These are phyloP conservation scores for Serripes groenlandicus DNA, from an alignment of 2,888 invertebrate genomes.

Conservation along the genomic window DNA sequence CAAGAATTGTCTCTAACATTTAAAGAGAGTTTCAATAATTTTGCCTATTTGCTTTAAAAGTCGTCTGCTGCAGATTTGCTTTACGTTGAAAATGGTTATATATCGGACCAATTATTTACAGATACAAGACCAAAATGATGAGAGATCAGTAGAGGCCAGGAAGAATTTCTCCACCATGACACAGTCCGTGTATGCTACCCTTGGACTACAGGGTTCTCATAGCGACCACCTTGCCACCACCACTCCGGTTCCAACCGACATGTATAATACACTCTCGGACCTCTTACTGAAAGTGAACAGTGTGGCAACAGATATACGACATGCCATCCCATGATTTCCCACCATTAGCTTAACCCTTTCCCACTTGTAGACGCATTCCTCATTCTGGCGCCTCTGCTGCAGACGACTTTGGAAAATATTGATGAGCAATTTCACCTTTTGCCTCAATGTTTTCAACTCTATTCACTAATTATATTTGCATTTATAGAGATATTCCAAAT, in stretches of 20 bases:
- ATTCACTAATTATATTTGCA: too few relatives aligned
- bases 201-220: background rate
- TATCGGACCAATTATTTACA: background rate
- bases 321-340: slow-evolving; percentile 7
- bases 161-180: slow-evolving; percentile 18
- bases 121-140: slow-evolving; percentile 15
- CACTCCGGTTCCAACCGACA: slow-evolving; percentile 7
- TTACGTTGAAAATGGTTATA: background rate
- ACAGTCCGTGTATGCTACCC: background rate
- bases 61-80: too few relatives aligned
- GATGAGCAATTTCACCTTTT: too few relatives aligned
- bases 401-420: too few relatives aligned
- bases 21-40: background rate
- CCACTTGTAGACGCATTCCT: too few relatives aligned
- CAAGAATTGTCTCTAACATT: background rate
- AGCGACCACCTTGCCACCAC: background rate
- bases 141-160: slow-evolving; percentile 7
- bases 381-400: too few relatives aligned
- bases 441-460: too few relatives aligned
- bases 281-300: slow-evolving; percentile 20
- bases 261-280: slow-evolving; percentile 16
- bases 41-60: too few relatives aligned
- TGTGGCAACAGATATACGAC: slow-evolving; percentile 18
- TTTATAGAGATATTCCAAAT: too few relatives aligned
- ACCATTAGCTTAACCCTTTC: too few relatives aligned